Conservation (phyloP, 2,888 invertebrate species). For the Danaus chrysippus region DNA sequence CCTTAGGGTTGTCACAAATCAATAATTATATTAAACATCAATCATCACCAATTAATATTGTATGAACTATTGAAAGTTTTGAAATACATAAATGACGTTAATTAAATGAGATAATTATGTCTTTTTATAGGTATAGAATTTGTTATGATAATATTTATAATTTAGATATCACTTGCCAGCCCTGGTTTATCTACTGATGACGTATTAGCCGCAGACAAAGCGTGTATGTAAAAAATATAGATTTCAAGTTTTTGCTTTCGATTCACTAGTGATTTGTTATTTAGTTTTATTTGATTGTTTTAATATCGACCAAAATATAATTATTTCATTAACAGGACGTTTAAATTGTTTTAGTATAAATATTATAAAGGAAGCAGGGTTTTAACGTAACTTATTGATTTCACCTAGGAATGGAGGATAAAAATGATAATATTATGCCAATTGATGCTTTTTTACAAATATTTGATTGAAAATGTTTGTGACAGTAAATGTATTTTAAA, state of each 20-base stretch:
- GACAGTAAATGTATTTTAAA: background rate
- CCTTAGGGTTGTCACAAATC: background rate
- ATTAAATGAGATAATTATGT: background rate
- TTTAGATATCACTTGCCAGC: background rate
- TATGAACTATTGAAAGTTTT: background rate
- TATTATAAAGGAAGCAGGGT: background rate
- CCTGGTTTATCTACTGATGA: constrained; percentile 23
- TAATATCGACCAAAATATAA: background rate
- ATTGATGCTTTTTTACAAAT: too few species aligned
- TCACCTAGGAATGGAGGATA: background rate
- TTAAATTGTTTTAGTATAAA: background rate
- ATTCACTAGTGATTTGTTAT: constrained; percentile 2
- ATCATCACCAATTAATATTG: background rate
- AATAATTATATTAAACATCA: background rate
- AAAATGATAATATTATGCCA: background rate
- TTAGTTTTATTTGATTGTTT: constrained; percentile 6
- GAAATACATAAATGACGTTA: background rate
- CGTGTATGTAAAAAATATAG: constrained; percentile 9
- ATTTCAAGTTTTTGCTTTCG: constrained; percentile 6
- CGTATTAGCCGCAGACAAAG: constrained; percentile 22
- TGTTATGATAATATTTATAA: background rate
- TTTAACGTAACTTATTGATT: background rate
- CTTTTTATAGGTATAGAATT: background rate
- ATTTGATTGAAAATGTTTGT: background rate
- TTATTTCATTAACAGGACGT: constrained; percentile 1